Base-by-base conservation (phyloP, 2,113 vertebrate species). In the Cathartes aura region DNA sequence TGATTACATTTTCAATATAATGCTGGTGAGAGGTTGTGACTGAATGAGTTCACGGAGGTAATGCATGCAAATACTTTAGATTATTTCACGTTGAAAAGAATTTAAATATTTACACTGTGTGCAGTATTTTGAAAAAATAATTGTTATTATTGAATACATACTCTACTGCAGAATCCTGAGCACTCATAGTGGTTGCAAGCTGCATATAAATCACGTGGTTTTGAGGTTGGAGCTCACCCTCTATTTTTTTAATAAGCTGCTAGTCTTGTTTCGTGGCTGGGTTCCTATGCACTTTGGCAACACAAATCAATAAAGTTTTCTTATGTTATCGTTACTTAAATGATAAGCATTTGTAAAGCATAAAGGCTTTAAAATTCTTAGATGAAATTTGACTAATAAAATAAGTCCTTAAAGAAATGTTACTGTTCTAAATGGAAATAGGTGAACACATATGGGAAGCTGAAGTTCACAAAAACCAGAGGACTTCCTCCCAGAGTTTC, bases 361-460 rank as follows among this genome's bases (percentile, higher is more conserved):
- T 40, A 80, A 83, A 79, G 15, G 16, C 12, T 79, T 87, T 68
- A 55, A 82, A 82, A 75, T 56, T 18, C 52, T 91, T 32, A 47
- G 68, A 43, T 59, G 2, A 79, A 76, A 80, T 91, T 8, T 63
- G 18, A 43, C 9, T 53, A 82, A 43, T 36, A 52, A 13, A n/a
- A 5, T 42, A 70, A 87, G 17, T 40, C 9, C 10, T 52, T 87
- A 50, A 34, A 74, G 27, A 89, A 78, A 87, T n/a, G 6, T 50
- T 59, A 52, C 9, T 52, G 11, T 45, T 86, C 13, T 43, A 47
- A 85, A 47, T 63, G 2, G 43, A 87, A 89, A 38, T 1, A 58
- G 0, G 0, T 23, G n/a, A 82, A 63, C 5, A 34, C 4, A 24
- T 32, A 23, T 0, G 3, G 68, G 43, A 94, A 91, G 14, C 8